phyloP scores from a whole-genome alignment of 2,797 vertebrate species.

The Tolypeutes matacus region DNA sequence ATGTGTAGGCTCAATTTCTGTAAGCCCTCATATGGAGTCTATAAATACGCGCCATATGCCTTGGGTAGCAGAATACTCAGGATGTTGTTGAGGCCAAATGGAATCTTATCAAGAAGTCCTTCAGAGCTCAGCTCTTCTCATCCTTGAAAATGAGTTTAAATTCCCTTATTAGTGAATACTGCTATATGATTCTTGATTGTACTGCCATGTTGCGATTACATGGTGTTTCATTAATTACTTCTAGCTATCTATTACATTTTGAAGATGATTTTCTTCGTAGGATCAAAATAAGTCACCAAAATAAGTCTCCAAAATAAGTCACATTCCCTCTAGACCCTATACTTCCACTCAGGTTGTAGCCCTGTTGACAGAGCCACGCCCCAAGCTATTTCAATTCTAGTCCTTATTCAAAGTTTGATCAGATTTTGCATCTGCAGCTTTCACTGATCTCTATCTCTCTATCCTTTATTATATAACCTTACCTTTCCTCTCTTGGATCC shows the following conservation, averaged over 20 bases:
- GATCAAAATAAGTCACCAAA: conserved; percentile 14
- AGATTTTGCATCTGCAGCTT: not conserved
- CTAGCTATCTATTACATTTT: conserved; percentile 66
- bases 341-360: not conserved
- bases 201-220: conserved; percentile 32
- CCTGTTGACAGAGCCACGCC: not conserved
- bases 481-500: not conserved
- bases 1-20: not conserved
- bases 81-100: conserved; percentile 48
- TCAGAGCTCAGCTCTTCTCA: conserved; percentile 55
- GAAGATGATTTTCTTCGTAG: conserved; percentile 67
- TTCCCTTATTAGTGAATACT: conserved; percentile 64
- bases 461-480: not conserved
- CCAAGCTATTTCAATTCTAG: not conserved
- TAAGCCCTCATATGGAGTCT: not conserved
- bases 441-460: not conserved
- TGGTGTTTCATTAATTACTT: conserved; percentile 75
- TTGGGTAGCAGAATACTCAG: not conserved
- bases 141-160: conserved; percentile 68
- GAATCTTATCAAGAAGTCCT: conserved; percentile 59
- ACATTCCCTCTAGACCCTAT: not conserved
- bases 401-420: not conserved
- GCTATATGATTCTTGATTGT: conserved; percentile 48
- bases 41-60: not conserved
- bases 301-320: not conserved